These are phyloP conservation scores for Lordiphosa andalusiaca DNA, from an alignment of 2,888 invertebrate genomes.

Conservation along the genomic window DNA sequence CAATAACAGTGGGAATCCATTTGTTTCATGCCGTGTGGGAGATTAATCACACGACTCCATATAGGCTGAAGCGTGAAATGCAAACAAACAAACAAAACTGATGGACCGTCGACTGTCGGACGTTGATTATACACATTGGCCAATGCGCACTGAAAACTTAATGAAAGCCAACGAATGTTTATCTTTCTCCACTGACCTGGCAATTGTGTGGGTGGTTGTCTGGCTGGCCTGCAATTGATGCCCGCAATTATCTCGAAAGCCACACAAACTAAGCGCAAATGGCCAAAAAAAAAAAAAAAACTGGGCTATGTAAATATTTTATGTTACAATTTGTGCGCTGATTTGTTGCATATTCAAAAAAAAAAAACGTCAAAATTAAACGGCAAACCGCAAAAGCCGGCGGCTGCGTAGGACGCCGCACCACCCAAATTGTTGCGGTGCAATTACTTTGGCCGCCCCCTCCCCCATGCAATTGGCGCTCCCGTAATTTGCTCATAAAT, in stretches of 20 bases:
- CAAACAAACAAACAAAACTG: constrained; percentile 52
- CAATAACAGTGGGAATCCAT: constrained; percentile 75
- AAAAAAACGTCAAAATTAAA: background rate
- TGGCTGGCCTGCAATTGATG: constrained; percentile 63
- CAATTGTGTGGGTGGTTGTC: constrained; percentile 60
- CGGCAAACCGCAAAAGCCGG: constrained; percentile 47
- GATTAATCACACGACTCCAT: constrained; percentile 58
- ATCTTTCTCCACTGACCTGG: constrained; percentile 51
- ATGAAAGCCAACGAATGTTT: constrained; percentile 59
- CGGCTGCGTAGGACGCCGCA: constrained; percentile 53
- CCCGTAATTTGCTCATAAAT: constrained; percentile 72
- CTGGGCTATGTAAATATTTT: constrained; percentile 63
- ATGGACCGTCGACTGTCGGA: constrained; percentile 13
- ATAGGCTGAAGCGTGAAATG: constrained; percentile 63
- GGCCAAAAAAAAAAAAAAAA: constrained; percentile 13
- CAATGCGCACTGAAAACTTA: constrained; percentile 56
- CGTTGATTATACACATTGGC: constrained; percentile 64
- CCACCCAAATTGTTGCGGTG: constrained; percentile 30
- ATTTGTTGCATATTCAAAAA: constrained; percentile 71
- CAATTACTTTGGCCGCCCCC: constrained; percentile 57
- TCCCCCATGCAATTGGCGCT: constrained; percentile 50
- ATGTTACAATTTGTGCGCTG: constrained; percentile 69
- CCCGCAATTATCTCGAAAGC: constrained; percentile 68
- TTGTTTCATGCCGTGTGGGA: constrained; percentile 54
- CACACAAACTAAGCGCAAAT: constrained; percentile 68